phyloP scores from a whole-genome alignment of 2,113 vertebrate genomes.

The Cercopithecus mona region DNA sequence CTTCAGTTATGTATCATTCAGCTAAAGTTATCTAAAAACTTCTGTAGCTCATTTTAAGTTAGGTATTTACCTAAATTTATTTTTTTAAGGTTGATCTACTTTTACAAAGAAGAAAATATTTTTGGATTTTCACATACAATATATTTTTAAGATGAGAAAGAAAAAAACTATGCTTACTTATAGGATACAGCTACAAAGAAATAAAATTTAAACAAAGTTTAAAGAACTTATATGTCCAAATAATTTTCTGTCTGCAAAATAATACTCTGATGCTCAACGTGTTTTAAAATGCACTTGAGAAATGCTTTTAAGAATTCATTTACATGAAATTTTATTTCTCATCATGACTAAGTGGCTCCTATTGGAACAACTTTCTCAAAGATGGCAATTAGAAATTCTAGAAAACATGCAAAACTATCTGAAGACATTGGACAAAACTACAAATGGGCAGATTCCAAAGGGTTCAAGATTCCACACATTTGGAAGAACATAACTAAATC shows the following conservation, averaged over 20 bases:
- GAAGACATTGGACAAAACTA: neutral
- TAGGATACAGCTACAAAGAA: neutral
- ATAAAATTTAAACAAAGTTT: neutral
- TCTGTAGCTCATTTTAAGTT: neutral
- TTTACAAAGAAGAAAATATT: neutral
- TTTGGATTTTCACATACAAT: neutral
- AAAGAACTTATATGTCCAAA: neutral
- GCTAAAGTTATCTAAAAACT: neutral
- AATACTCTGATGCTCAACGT: neutral
- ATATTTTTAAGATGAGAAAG: neutral
- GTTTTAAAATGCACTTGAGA: neutral
- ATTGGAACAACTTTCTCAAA: neutral
- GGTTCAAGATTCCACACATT: neutral
- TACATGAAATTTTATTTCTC: neutral
- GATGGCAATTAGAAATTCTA: neutral
- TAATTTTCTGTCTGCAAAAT: neutral
- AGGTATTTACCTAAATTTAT: neutral
- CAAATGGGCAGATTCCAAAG: neutral
- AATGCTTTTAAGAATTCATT: neutral
- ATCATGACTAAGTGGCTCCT: neutral
- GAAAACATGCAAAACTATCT: neutral
- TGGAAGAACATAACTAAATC: neutral
- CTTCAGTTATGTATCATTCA: neutral
- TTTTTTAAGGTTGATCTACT: constrained; percentile 2
- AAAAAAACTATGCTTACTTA: neutral